These are phyloP conservation scores for Harpalus rubripes DNA, from an alignment of 2,888 invertebrate genomes.

Conservation along the genomic window DNA sequence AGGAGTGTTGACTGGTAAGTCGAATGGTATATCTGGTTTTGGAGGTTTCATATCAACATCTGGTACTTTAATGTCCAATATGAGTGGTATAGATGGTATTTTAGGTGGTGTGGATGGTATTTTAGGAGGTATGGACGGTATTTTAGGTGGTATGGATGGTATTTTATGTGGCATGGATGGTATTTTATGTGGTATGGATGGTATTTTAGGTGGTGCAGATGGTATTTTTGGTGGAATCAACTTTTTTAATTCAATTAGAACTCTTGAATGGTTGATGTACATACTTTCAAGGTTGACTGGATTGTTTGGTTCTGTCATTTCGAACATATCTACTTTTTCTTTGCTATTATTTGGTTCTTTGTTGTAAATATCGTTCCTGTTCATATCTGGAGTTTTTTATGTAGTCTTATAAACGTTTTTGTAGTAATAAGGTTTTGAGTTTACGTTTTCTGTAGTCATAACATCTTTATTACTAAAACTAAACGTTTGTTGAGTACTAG, in stretches of 20 bases:
- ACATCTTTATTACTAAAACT: constrained; percentile 67
- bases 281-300: constrained; percentile 70
- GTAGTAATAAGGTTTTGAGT: constrained; percentile 53
- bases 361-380: constrained; percentile 40
- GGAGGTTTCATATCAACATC: constrained; percentile 73
- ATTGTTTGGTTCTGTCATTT: constrained; percentile 72
- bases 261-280: constrained; percentile 67
- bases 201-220: constrained; percentile 69
- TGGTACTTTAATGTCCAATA: constrained; percentile 66
- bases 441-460: constrained; percentile 62
- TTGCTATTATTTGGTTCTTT: constrained; percentile 56
- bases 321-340: constrained; percentile 71
- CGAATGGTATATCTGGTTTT: constrained; percentile 71
- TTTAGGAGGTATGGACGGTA: too few species aligned
- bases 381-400: constrained; percentile 35
- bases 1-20: constrained; percentile 73
- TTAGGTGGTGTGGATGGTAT: not conserved
- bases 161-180: too few species aligned
- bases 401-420: constrained; percentile 54
- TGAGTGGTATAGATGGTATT: constrained; percentile 6
- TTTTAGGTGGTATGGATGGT: too few species aligned
- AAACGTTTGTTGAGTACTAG: constrained; percentile 65
- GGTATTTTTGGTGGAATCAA: constrained; percentile 75
- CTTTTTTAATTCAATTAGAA: constrained; percentile 72
- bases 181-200: too few species aligned